phyloP scores from a whole-genome alignment of 1,140 invertebrate species.

The Yoshiicerus persimilis region DNA sequence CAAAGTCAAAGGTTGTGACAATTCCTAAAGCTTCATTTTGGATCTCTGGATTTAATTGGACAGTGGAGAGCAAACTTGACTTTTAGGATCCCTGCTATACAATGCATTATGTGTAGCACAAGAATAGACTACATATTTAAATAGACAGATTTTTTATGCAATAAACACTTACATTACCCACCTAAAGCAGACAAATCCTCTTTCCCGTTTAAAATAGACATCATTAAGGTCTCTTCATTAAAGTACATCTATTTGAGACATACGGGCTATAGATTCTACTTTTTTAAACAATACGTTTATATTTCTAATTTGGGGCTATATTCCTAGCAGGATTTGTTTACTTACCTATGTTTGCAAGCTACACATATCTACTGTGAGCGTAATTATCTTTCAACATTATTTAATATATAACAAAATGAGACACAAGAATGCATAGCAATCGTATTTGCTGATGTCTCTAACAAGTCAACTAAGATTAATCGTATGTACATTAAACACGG shows the following conservation, averaged over 20 bases:
- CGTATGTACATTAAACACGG: background rate
- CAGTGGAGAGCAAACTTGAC: conserved; percentile 12
- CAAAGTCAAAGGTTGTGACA: conserved; percentile 20
- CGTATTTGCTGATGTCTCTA: no score
- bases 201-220: background rate
- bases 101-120: background rate
- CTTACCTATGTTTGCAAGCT: no score
- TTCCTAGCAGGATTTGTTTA: no score
- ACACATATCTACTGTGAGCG: no score
- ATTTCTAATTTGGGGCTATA: no score
- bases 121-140: background rate
- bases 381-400: no score
- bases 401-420: no score
- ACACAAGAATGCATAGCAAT: no score
- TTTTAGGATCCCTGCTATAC: background rate
- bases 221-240: background rate
- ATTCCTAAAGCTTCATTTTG: conserved; percentile 13
- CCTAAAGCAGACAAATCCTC: background rate
- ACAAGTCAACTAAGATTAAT: background rate
- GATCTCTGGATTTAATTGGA: conserved; percentile 20
- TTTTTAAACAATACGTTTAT: no score
- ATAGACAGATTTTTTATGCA: background rate
- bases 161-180: background rate
- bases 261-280: background rate
- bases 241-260: background rate